Evolutionary conservation across 1,140 invertebrate species (phyloP), one percentile per base, ranked within the genome.

Genomic region (Andrena cerasifolii): DNA sequence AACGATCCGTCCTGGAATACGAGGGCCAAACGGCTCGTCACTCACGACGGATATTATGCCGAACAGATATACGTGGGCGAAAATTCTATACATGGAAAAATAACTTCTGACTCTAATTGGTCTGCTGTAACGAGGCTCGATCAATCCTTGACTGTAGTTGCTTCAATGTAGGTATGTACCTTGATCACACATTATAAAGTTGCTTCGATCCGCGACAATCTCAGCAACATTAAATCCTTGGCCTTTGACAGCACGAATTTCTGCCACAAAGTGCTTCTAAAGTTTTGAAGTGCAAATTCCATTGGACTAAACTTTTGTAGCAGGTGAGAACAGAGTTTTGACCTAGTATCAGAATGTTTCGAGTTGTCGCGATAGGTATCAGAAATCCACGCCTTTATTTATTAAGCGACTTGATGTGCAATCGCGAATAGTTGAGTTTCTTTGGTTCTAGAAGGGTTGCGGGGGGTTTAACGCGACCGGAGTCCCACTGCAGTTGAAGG

Each of bases 51-150:
- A 78, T 72, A 82, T 71, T 72, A 70, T 43, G 66, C 33, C 49
- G 31, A 72, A 0, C 12, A 71, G 36, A 40, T 51, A 54, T 47
- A 47, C 40, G 28, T 3, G 45, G 16, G 12, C 54, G 12, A 78
- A 59, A 83, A 82, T 82, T 49, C 78, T 28, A 43, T 36, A 49
- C 31, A 4, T 45, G 36, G 36, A 40, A 40, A 40, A 68, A 70
- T 51, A 33, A 26, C 45, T 53, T 36, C 21, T 58, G 40, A 54
- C 65, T 82, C 65, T 78, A 83, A 83, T 83, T 82, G 53, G 47
- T 51, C 16, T 16, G 56, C 54, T 40, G 16, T 40, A 33, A 54
- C 33, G 62, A 24, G 40, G 16, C 40, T 14, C 58, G 51, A 76
- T 76, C 43, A 45, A 81, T 70, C 24, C 40, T 18, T 0, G 8